Conservation (phyloP, 2,888 invertebrate species). For the Temnothorax rugatulus region DNA sequence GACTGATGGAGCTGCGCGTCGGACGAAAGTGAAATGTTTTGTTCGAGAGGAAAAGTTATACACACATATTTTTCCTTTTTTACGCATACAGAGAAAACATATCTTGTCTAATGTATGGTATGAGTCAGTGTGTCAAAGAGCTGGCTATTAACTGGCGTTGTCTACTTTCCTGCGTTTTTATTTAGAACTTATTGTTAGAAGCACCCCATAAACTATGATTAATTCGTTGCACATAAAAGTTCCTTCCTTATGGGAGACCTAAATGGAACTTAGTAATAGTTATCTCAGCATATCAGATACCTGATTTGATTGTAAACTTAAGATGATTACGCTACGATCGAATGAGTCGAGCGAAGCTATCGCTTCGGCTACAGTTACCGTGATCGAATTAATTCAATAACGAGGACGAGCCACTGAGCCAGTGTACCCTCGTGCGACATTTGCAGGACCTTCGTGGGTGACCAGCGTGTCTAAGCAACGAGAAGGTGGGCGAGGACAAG, state of each 20-base stretch:
- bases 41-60: background rate
- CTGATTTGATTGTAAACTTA: constrained; percentile 21
- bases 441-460: constrained; percentile 58
- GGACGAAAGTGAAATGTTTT: background rate
- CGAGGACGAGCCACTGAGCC: constrained; percentile 66
- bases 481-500: constrained; percentile 23
- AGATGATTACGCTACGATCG: constrained; percentile 21
- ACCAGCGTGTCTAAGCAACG: constrained; percentile 46
- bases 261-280: background rate
- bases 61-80: background rate
- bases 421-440: constrained; percentile 68
- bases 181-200: background rate
- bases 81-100: background rate
- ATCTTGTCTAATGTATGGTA: background rate
- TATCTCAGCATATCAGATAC: background rate
- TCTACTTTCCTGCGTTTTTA: background rate
- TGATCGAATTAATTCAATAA: constrained; percentile 48
- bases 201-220: background rate
- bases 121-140: too few relatives aligned
- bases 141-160: background rate
- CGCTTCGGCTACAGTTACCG: constrained; percentile 15
- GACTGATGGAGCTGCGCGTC: background rate
- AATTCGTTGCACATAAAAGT: background rate
- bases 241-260: background rate
- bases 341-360: background rate